These are phyloP conservation scores for Gorsachius magnificus DNA, from an alignment of 2,797 vertebrate species.

Conservation along the genomic window DNA sequence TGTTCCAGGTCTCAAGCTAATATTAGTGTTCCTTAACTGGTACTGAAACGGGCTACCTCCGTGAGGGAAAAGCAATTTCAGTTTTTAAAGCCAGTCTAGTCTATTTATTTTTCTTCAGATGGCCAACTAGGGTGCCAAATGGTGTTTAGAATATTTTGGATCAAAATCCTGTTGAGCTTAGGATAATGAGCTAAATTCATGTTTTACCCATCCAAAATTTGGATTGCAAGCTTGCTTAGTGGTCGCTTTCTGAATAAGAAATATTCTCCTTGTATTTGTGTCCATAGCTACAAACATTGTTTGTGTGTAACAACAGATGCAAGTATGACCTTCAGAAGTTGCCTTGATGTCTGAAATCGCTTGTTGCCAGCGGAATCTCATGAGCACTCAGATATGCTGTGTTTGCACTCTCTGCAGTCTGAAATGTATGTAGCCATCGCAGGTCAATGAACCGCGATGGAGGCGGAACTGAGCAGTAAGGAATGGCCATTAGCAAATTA, in stretches of 20 bases:
- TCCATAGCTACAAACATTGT: background rate
- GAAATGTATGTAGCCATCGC: background rate
- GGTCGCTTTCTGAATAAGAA: background rate
- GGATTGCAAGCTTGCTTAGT: background rate
- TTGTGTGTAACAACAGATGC: background rate
- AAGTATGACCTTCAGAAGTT: constrained; percentile 10
- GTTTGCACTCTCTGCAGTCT: constrained; percentile 19
- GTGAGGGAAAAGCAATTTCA: background rate
- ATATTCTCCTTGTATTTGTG: background rate
- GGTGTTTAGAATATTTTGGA: background rate
- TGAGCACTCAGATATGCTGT: background rate
- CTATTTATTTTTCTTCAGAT: background rate
- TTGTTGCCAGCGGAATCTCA: constrained; percentile 37
- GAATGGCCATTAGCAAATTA: background rate
- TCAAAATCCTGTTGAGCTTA: background rate
- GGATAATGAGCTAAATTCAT: background rate
- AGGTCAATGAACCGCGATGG: constrained; percentile 1
- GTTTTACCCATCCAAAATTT: background rate
- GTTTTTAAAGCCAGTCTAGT: background rate
- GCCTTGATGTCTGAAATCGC: constrained; percentile 33
- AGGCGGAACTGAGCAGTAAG: background rate
- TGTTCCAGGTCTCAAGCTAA: background rate
- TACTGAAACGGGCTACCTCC: background rate
- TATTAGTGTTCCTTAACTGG: background rate
- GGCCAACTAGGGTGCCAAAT: background rate